phyloP scores from a whole-genome alignment of 2,888 invertebrate species.

The Ligdia adustata region DNA sequence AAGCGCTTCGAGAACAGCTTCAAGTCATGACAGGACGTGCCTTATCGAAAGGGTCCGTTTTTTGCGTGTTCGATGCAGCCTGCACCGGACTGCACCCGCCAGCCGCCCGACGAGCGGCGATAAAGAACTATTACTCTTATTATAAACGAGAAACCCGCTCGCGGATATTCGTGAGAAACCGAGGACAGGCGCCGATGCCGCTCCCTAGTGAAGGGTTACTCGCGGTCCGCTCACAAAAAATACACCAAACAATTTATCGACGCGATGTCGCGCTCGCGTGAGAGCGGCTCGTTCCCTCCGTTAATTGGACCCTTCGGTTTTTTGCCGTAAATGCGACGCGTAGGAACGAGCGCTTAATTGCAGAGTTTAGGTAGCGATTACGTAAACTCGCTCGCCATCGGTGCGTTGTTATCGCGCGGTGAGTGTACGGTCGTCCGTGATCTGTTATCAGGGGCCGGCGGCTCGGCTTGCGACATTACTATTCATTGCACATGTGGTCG shows the following conservation, averaged over 20 bases:
- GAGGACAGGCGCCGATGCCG: slow-evolving; percentile 19
- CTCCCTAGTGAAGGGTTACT: slow-evolving; percentile 47
- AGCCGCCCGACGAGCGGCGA: slow-evolving; percentile 27
- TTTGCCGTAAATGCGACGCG: slow-evolving; percentile 30
- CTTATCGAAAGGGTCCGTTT: slow-evolving; percentile 57
- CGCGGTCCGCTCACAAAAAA: slow-evolving; percentile 46
- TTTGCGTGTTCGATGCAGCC: slow-evolving; percentile 43
- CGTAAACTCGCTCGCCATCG: slow-evolving; percentile 34
- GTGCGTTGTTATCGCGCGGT: slow-evolving; percentile 29
- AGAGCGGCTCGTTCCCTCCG: slow-evolving; percentile 42
- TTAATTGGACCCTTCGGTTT: slow-evolving; percentile 47
- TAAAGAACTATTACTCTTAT: slow-evolving; percentile 41
- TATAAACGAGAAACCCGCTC: slow-evolving; percentile 39
- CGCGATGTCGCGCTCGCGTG: slow-evolving; percentile 43
- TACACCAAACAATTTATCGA: slow-evolving; percentile 36
- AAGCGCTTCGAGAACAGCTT: no score
- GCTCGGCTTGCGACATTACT: slow-evolving; percentile 59
- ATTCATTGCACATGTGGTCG: slow-evolving; percentile 48
- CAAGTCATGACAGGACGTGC: slow-evolving; percentile 56
- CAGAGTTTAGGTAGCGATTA: slow-evolving; percentile 33
- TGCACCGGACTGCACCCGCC: slow-evolving; percentile 37
- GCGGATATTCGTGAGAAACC: slow-evolving; percentile 61
- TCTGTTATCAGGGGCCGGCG: slow-evolving; percentile 60
- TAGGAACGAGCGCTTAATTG: slow-evolving; percentile 14
- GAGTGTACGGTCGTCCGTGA: slow-evolving; percentile 49